These are phyloP conservation scores for Leptobrachium ailaonicum DNA, from an alignment of 2,113 vertebrate genomes.

Conservation along the genomic window DNA sequence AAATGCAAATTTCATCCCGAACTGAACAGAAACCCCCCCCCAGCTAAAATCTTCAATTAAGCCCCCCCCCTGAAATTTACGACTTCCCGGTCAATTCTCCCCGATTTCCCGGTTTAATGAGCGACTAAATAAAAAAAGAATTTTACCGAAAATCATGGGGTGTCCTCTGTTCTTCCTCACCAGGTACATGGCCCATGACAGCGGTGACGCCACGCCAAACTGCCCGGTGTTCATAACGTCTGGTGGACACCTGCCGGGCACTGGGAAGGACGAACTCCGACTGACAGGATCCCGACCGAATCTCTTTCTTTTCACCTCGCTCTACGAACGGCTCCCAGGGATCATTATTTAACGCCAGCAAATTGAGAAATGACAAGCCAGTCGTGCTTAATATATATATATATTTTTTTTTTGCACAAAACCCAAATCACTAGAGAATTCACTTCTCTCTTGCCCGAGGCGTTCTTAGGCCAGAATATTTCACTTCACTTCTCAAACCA, in stretches of 20 bases:
- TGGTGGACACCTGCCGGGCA: conserved; percentile 4
- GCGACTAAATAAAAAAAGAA: background rate
- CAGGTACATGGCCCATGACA: conserved; percentile 77
- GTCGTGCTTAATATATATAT: conserved; percentile 65
- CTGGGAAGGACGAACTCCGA: conserved; percentile 17
- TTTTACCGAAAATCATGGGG: conserved; percentile 64
- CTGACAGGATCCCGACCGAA: conserved; percentile 5
- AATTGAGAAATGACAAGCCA: conserved; percentile 64
- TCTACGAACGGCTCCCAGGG: conserved; percentile 48
- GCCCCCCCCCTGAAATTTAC: too few species aligned
- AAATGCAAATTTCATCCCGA: too few species aligned
- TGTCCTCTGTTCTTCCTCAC: conserved; percentile 68
- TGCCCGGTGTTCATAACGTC: conserved; percentile 66
- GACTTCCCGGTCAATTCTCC: too few species aligned
- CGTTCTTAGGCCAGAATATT: conserved; percentile 75
- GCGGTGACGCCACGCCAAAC: conserved; percentile 59
- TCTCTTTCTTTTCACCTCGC: conserved; percentile 47
- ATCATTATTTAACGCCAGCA: conserved; percentile 59
- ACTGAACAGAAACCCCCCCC: too few species aligned
- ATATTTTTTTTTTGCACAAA: conserved; percentile 63
- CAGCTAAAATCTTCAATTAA: too few species aligned
- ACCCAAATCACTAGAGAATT: conserved; percentile 79
- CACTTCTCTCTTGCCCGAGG: conserved; percentile 74
- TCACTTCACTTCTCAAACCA: conserved; percentile 75
- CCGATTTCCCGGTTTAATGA: background rate